Base-by-base conservation (phyloP, 2,888 invertebrate species). In the Zonitis immaculata region DNA sequence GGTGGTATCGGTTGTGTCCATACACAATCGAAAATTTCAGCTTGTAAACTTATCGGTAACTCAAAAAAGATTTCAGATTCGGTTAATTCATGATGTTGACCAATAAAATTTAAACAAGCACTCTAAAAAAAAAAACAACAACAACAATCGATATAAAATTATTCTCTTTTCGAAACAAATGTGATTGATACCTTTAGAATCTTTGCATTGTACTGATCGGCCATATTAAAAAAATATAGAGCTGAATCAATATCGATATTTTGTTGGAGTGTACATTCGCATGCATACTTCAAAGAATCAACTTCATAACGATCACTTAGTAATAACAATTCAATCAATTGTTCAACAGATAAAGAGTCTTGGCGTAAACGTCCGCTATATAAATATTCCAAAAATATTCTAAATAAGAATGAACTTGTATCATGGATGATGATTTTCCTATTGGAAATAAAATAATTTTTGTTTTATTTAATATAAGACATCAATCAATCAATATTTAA, bases 401-500 rank as follows among this genome's bases (percentile, higher is more conserved):
- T 75, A 71, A 86, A 86, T 57, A 85, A 76, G 46, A 78, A 78
- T 11, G 83, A 82, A 54, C 80, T 82, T 28, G 84, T 83, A 66
- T 86, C 86, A 61, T 83, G 83, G 50, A 87, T 81, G 11, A 82
- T 77, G 51, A 87, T 85, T 77, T 83, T 83, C 67, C 85, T 84
- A 68, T 20, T 28, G n/a, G n/a, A n/a, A n/a, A n/a, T n/a, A n/a
- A n/a, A n/a, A n/a, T n/a, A n/a, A n/a, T n/a, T n/a, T n/a, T n/a
- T n/a, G n/a, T n/a, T n/a, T n/a, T n/a, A n/a, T n/a, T n/a, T 8
- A 27, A 9, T 6, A 27, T 6, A 27, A 27, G 9, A 6, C 9
- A 27, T 27, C 27, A 45, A 39, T n/a, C 42, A 39, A 39, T 35
- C 7, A 8, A 7, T 9, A 2, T 16, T 35, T 8, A 8, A 3